Conservation (phyloP, 1,140 invertebrate species). For the Drosophila funebris region DNA sequence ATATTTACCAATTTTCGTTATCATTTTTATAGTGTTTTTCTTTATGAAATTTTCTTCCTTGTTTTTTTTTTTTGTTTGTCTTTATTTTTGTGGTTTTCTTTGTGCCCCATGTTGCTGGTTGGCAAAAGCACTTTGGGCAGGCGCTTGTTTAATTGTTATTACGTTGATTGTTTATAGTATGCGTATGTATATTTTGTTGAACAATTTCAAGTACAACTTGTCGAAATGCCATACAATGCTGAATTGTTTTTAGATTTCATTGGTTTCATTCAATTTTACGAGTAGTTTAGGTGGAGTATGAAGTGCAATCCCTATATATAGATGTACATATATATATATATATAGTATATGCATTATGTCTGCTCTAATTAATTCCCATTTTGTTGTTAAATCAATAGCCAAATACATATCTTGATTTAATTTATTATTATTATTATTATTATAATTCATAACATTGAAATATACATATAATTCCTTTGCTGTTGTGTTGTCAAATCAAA, state of each 20-base stretch:
- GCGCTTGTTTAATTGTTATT: constrained; percentile 72
- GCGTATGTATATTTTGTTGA: constrained; percentile 2
- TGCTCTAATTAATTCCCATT: constrained; percentile 34
- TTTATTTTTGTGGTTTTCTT: constrained; percentile 17
- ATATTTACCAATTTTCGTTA: background rate
- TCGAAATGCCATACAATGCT: too few species aligned
- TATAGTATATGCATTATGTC: constrained; percentile 33
- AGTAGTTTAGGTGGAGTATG: constrained; percentile 21
- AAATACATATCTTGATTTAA: constrained; percentile 46
- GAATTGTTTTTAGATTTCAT: background rate
- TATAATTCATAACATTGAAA: constrained; percentile 68
- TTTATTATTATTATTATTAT: constrained; percentile 31
- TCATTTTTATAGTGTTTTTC: too few species aligned
- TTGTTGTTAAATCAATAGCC: constrained; percentile 42
- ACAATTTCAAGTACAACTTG: background rate
- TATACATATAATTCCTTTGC: constrained; percentile 61
- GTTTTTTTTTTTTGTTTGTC: constrained; percentile 1
- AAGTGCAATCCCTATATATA: constrained; percentile 39
- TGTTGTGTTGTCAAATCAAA: constrained; percentile 51
- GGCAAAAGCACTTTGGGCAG: constrained; percentile 75
- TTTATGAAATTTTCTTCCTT: too few species aligned
- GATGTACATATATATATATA: too few species aligned
- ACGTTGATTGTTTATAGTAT: constrained; percentile 61
- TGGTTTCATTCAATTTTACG: background rate
- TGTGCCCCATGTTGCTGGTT: constrained; percentile 40